Conservation (phyloP, 2,888 invertebrate genomes). For the Lithophane ornitopus region DNA sequence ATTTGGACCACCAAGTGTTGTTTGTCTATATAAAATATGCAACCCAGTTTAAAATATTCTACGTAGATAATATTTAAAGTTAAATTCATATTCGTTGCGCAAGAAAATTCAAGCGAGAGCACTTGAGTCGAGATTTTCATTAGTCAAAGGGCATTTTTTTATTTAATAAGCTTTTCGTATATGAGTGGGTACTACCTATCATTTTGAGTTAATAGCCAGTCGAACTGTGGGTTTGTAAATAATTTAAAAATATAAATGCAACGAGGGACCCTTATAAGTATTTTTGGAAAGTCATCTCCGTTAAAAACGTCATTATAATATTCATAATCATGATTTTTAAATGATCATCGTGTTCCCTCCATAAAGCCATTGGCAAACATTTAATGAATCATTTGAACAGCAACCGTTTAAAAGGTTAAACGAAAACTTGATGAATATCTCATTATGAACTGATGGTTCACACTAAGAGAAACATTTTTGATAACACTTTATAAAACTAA, state of each 20-base stretch:
- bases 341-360: constrained; percentile 15
- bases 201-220: constrained; percentile 3
- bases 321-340: constrained; percentile 50
- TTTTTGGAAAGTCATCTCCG: constrained; percentile 43
- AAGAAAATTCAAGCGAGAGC: background rate
- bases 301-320: constrained; percentile 41
- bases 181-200: background rate
- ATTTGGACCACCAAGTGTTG: constrained; percentile 41
- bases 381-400: constrained; percentile 23
- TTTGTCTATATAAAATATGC: background rate
- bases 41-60: background rate
- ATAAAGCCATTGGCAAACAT: constrained; percentile 34
- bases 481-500: background rate
- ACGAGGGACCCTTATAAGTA: background rate
- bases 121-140: constrained; percentile 1
- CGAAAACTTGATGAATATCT: constrained; percentile 6
- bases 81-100: constrained; percentile 11
- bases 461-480: too few relatives aligned
- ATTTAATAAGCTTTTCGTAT: background rate
- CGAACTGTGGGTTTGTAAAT: background rate
- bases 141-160: background rate
- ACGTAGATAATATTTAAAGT: background rate
- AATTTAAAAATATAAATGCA: constrained; percentile 20
- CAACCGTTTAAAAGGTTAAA: constrained; percentile 23
- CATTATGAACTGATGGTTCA: constrained; percentile 32